phyloP scores from a whole-genome alignment of 2,113 vertebrate genomes.

The Megaceryle maxima region DNA sequence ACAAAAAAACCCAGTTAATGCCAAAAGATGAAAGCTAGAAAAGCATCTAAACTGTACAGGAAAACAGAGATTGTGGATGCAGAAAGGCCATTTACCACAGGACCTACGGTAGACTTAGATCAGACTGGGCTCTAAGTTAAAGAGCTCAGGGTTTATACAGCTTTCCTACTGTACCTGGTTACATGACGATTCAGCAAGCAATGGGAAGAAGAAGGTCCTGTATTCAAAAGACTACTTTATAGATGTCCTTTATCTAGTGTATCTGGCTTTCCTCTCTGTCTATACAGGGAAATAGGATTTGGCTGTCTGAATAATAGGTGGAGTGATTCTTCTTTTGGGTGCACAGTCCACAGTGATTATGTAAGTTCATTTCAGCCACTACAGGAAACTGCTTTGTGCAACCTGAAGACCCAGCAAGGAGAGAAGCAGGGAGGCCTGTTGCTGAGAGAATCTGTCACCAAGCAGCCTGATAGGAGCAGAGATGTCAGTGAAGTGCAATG shows the following conservation, averaged over 20 bases:
- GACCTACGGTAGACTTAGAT: not conserved
- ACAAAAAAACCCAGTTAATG: not conserved
- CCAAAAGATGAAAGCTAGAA: not conserved
- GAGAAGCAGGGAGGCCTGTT: not conserved
- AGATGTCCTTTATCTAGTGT: not conserved
- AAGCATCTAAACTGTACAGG: not conserved
- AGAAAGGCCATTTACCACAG: not conserved
- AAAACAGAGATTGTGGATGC: not conserved
- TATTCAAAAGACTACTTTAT: not conserved
- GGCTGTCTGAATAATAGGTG: not conserved
- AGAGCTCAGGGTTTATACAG: not conserved
- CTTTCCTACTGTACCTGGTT: not conserved
- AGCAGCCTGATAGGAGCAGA: conserved; percentile 7
- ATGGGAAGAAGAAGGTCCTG: not conserved
- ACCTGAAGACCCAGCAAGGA: not conserved
- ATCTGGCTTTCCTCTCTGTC: not conserved
- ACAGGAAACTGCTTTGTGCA: not conserved
- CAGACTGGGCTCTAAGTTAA: not conserved
- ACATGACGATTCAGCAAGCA: not conserved
- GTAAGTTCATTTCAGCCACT: not conserved
- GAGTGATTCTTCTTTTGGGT: not conserved
- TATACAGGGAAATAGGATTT: not conserved
- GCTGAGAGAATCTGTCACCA: not conserved
- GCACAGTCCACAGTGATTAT: accelerated
- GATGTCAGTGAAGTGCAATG: not conserved